These are phyloP conservation scores for Liasis olivaceus DNA, from an alignment of 2,797 vertebrate species.

Conservation along the genomic window DNA sequence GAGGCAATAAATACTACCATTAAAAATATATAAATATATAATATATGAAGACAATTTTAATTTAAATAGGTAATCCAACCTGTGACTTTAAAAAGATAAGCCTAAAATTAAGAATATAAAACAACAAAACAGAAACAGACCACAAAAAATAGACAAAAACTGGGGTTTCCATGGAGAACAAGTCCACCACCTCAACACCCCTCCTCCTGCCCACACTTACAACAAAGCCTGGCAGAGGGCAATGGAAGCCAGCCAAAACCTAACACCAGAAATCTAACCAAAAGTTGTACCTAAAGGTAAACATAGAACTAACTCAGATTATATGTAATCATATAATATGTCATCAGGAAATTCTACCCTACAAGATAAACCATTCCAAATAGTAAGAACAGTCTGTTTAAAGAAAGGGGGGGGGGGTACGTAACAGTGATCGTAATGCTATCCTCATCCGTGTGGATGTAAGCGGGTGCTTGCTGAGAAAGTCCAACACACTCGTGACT, in stretches of 20 bases:
- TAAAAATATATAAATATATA: neutral
- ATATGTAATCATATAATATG: neutral
- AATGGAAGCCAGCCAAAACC: neutral
- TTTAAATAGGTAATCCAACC: neutral
- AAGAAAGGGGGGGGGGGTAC: neutral
- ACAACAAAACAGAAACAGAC: neutral
- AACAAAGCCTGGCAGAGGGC: neutral
- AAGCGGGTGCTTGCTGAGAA: neutral
- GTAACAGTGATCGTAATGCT: neutral
- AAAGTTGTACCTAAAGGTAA: neutral
- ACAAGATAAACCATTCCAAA: neutral
- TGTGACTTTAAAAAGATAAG: neutral
- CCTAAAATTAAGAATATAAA: neutral
- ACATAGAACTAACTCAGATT: neutral
- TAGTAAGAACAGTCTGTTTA: too few species aligned
- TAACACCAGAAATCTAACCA: neutral
- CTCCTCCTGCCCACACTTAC: neutral
- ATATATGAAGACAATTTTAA: neutral
- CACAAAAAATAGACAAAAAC: neutral
- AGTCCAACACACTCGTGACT: too few species aligned
- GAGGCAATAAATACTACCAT: neutral
- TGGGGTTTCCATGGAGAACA: neutral
- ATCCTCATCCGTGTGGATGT: neutral
- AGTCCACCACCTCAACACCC: neutral
- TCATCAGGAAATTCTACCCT: neutral